Evolutionary conservation across 2,888 invertebrate genomes (phyloP).

Genomic region (Gastrophysa polygoni): DNA sequence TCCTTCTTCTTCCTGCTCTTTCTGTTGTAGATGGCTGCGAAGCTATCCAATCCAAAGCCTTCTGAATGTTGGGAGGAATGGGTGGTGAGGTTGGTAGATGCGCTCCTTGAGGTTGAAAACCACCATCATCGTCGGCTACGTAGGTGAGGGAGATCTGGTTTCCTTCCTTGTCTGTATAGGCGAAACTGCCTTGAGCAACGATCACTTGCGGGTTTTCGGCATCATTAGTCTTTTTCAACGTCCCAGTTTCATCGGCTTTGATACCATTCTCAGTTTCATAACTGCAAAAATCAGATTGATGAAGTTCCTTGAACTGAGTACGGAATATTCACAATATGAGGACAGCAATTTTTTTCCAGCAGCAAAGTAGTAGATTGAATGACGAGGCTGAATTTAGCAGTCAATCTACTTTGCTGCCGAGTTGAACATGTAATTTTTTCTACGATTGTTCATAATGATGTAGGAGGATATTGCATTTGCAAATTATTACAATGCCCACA

Average conservation of each 20-base stretch:
- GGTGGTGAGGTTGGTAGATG: conserved; percentile 53
- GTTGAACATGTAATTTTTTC: too few relatives aligned
- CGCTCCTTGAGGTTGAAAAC: conserved; percentile 51
- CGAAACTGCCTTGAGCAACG: conserved; percentile 69
- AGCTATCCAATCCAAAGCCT: conserved; percentile 73
- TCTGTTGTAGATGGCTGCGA: conserved; percentile 65
- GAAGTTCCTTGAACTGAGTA: too few relatives aligned
- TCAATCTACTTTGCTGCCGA: too few relatives aligned
- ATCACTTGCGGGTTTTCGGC: conserved; percentile 72
- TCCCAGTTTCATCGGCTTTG: conserved; percentile 79
- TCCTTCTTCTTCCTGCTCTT: conserved; percentile 42
- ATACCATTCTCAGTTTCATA: conserved; percentile 84
- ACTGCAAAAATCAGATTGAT: too few relatives aligned
- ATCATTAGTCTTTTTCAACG: conserved; percentile 73
- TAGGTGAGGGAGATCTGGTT: conserved; percentile 72
- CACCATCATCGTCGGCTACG: conserved; percentile 74
- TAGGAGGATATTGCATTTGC: too few relatives aligned
- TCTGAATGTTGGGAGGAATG: conserved; percentile 75
- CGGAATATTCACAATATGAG: too few relatives aligned
- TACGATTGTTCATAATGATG: too few relatives aligned
- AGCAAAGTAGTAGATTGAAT: too few relatives aligned
- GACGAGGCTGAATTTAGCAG: too few relatives aligned
- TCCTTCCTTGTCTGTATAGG: conserved; percentile 74
- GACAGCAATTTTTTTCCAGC: too few relatives aligned
- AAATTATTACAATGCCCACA: too few relatives aligned